Evolutionary conservation across 2,113 vertebrate genomes (phyloP), one percentile per base, ranked within the genome.

Genomic region (Gadus macrocephalus): DNA sequence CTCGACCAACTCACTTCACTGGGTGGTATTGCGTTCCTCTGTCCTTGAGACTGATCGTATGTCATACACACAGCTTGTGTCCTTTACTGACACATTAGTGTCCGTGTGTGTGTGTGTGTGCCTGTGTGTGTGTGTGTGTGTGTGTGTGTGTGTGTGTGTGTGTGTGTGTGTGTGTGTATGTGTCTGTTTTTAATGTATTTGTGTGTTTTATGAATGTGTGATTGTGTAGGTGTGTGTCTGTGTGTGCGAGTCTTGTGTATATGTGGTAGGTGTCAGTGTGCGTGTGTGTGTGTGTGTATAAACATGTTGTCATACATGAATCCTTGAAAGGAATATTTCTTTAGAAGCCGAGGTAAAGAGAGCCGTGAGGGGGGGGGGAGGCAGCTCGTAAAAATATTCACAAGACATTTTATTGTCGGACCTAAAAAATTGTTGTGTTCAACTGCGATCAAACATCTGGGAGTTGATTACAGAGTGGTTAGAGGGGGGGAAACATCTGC

Each of bases 381-480:
- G 62, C 63, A 53, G 53, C 62, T 67, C 65, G 75, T 89, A 83
- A 88, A 85, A 12, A 78, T 64, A 59, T 74, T 73, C 68, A 66
- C 76, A 65, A 68, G 83, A 83, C 66, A 75, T 85, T 83, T 83
- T 82, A 81, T 81, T 81, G 65, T 76, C 42, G 2, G 42, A 49
- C 9, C 11, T 69, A 28, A 64, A 73, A 74, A 68, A 71, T 77
- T 77, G 61, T 3, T 71, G 85, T 49, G 42, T 49, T 49, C 12
- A 14, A 49, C 83, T 81, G 70, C 66, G 66, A 77, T 78, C 69
- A 83, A 87, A 82, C 85, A 80, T 82, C 75, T 82, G 83, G 69
- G 63, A 72, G 66, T n/a, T 79, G 77, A 91, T 90, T 87, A 87
- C 58, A 89, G 83, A 77, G 69, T 64, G 65, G 15, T 75, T 82